Evolutionary conservation across 2,797 vertebrate species (phyloP).

Genomic region (Cephalopachus bancanus): DNA sequence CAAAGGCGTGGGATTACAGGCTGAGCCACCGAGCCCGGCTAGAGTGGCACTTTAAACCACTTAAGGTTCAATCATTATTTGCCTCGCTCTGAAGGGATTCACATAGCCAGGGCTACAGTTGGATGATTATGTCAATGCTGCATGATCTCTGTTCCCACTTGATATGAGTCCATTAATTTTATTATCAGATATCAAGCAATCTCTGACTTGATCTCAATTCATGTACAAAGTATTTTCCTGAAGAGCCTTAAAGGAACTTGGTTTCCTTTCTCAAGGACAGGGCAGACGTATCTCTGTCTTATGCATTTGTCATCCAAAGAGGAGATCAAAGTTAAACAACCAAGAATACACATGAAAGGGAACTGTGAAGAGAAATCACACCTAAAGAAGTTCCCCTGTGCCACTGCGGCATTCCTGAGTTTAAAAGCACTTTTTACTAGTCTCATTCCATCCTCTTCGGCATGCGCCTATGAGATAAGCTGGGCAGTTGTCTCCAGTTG

Average conservation of each 20-base stretch:
- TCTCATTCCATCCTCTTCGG: background rate
- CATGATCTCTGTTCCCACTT: background rate
- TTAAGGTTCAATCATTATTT: background rate
- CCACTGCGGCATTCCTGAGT: background rate
- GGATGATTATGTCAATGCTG: background rate
- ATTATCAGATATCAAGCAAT: slow-evolving; percentile 51
- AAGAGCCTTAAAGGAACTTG: slow-evolving; percentile 29
- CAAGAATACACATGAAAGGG: background rate
- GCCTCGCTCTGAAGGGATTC: slow-evolving; percentile 24
- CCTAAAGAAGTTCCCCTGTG: background rate
- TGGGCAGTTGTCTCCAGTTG: background rate
- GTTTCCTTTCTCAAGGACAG: slow-evolving; percentile 42
- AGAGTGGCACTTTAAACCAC: background rate
- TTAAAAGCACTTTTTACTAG: background rate
- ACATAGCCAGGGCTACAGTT: background rate
- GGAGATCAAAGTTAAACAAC: background rate
- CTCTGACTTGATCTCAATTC: slow-evolving; percentile 12
- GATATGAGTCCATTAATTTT: slow-evolving; percentile 63
- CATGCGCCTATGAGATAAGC: background rate
- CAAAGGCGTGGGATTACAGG: no score
- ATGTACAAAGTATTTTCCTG: slow-evolving; percentile 23
- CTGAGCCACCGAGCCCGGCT: background rate
- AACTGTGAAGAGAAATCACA: background rate
- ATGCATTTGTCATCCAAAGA: background rate
- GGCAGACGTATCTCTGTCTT: background rate